Evolutionary conservation across 2,888 invertebrate genomes (phyloP).

Genomic region (Tineola bisselliella): DNA sequence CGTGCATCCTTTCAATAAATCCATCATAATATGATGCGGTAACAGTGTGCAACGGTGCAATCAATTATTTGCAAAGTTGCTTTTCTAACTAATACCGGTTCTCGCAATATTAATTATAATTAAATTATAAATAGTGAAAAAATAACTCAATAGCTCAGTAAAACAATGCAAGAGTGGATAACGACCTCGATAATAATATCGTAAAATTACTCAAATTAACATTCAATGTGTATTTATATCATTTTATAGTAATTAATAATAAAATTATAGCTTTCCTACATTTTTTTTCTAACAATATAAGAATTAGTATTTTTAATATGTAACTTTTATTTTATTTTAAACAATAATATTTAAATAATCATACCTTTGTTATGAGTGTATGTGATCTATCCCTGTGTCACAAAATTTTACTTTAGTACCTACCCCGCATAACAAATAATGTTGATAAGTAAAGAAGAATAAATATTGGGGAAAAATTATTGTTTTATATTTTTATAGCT

Average conservation of each 20-base stretch:
- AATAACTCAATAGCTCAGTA: constrained; percentile 10
- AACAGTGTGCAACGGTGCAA: constrained; percentile 17
- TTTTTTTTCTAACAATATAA: neutral
- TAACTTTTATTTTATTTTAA: neutral
- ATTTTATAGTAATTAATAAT: constrained; percentile 13
- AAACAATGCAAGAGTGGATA: constrained; percentile 11
- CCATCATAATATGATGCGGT: constrained; percentile 12
- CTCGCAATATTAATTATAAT: constrained; percentile 19
- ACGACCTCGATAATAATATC: constrained; percentile 9
- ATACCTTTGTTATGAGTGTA: too few species aligned
- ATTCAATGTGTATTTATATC: constrained; percentile 13
- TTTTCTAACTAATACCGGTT: constrained; percentile 22
- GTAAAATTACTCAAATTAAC: constrained; percentile 7
- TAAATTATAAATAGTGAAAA: constrained; percentile 14
- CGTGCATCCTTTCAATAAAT: constrained; percentile 27
- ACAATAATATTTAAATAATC: too few species aligned
- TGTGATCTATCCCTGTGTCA: too few species aligned
- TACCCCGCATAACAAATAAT: too few species aligned
- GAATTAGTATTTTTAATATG: neutral
- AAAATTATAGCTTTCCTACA: constrained; percentile 12
- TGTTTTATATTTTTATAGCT: too few species aligned
- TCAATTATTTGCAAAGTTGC: constrained; percentile 21
- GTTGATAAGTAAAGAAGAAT: too few species aligned
- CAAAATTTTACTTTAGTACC: too few species aligned
- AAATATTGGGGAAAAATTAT: too few species aligned